Evolutionary conservation across 1,140 invertebrate species (phyloP).

Genomic region (Bombus consobrinus): DNA sequence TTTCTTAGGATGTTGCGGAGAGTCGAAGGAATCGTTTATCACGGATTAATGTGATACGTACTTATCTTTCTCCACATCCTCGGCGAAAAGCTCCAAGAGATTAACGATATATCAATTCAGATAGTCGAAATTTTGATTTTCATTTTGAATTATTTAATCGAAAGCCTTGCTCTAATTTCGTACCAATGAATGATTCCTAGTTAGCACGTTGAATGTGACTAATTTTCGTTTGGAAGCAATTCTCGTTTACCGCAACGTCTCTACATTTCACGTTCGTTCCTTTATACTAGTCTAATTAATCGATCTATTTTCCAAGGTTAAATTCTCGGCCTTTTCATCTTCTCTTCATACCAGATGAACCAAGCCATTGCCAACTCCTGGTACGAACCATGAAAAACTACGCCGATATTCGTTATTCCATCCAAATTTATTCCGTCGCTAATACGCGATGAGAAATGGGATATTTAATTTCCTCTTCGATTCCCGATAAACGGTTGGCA

Average conservation of each 20-base stretch:
- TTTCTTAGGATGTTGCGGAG: background rate
- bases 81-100: background rate
- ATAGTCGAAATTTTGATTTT: background rate
- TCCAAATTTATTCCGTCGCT: no score
- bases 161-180: background rate
- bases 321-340: background rate
- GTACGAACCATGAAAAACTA: no score
- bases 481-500: background rate
- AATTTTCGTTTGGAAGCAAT: background rate
- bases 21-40: background rate
- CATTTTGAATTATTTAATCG: background rate
- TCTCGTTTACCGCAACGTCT: background rate
- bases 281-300: constrained; percentile 6
- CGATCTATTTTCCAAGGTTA: background rate
- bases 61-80: background rate
- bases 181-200: background rate
- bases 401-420: background rate
- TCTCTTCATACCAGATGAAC: background rate
- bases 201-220: background rate
- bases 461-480: constrained; percentile 13
- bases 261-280: background rate
- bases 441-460: background rate
- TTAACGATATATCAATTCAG: background rate
- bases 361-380: background rate
- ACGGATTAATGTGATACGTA: background rate